Base-by-base conservation (phyloP, 1,140 invertebrate species). In the Cotesia typhae region DNA sequence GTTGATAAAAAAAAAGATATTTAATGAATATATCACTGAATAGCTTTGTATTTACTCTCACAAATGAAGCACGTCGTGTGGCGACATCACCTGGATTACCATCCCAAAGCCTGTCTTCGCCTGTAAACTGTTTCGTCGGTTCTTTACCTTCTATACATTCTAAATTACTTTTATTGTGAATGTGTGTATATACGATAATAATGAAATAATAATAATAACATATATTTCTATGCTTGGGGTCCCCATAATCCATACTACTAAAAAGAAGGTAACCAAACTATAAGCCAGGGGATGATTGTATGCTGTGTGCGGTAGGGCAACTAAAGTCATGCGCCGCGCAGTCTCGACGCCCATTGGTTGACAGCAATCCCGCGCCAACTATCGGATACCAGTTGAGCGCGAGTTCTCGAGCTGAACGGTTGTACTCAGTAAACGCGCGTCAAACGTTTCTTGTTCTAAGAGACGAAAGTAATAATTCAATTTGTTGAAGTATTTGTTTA, bases 311-410 rank as follows among this genome's bases (percentile, higher is more conserved):
- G 38, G 20, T 65, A 17, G 20, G 57, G 74, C 52, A 66, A 9
- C 60, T 60, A 74, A 71, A 75, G 78, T 60, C 78, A 77, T 75
- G 74, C 75, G 77, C 74, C 80, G 81, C 82, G 81, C 81, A 82
- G 80, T 83, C 82, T 83, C 80, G 76, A 60, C 68, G 47, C 75
- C 76, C 68, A 82, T 83, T 80, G 78, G 81, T 61, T 75, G 77
- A 74, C 71, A 73, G 75, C 71, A 75, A 78, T 79, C 78, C 80
- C 81, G 82, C 80, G 84, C 78, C 78, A 84, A 85, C 77, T 70
- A 79, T 73, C 76, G 74, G 80, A 82, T 81, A 85, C 81, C 83
- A 85, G 84, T 86, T 85, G 83, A 86, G 83, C 83, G 84, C 83
- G 84, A 86, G 82, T 81, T 79, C 77, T 80, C 83, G 84, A 83